Conservation (phyloP, 92 coral and sea anemone genomes). For the Pocillopora meandrina region DNA sequence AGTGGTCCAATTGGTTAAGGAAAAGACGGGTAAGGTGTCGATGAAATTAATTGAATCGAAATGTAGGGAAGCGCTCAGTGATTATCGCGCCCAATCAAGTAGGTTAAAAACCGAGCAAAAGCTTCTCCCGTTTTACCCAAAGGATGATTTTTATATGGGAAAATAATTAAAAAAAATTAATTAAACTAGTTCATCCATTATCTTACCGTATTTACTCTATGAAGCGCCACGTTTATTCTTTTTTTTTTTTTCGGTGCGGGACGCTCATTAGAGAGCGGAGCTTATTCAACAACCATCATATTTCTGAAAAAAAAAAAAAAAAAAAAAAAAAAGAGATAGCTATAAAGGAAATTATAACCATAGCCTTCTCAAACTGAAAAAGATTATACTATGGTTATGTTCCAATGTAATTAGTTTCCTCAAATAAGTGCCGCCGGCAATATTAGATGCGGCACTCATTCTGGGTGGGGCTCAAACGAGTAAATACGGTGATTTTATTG, state of each 20-base stretch:
- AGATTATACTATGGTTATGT: background rate
- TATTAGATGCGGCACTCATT: constrained; percentile 8
- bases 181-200: background rate
- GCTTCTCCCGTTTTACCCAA: constrained; percentile 10
- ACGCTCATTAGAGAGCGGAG: constrained; percentile 7
- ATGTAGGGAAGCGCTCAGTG: constrained; percentile 11
- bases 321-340: background rate
- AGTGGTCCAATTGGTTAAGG: background rate
- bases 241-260: constrained; percentile 5
- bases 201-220: constrained; percentile 14
- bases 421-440: constrained; percentile 1
- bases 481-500: background rate
- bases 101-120: constrained; percentile 8
- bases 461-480: constrained; percentile 19
- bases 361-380: constrained; percentile 13
- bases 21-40: background rate
- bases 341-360: background rate
- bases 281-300: constrained; percentile 2
- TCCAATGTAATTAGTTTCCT: background rate
- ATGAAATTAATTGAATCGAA: background rate
- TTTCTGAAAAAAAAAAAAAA: background rate
- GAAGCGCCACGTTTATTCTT: constrained; percentile 14
- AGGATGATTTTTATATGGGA: background rate
- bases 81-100: background rate
- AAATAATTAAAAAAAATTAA: background rate